Evolutionary conservation across 2,797 vertebrate genomes (phyloP), one percentile per base, ranked within the genome.

Genomic region (Pipistrellus pipistrellus): DNA sequence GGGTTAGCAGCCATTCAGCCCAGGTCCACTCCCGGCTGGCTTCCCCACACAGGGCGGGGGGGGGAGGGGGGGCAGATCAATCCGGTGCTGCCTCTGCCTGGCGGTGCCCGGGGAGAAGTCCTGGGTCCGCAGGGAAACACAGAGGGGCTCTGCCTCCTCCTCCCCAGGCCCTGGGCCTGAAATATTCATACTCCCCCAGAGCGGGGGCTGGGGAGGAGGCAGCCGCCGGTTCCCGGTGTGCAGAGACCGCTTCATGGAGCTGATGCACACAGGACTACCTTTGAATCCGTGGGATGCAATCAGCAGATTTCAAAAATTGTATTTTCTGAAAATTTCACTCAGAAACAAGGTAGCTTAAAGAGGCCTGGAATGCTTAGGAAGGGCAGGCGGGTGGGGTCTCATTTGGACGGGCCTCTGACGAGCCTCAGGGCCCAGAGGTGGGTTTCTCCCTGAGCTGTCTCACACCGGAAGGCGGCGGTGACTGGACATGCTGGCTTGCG

Each of bases 171-270:
- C 23, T 25, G 30, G 21, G 5, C 90, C 64, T 90, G 87, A 96
- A 95, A 96, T 92, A 96, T 83, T 91, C 77, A 90, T 85, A 41
- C 27, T 0, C 0, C 10, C 10, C 38, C 41, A 73, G 35, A 69
- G 35, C 55, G 27, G 73, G 69, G 44, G 57, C 92, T 75, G 38
- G 35, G 88, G n/a, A 80, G 57, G 48, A 83, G 69, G 46, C 32
- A 57, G 77, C 20, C 62, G 68, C 51, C 68, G 51, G 38, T 80
- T 35, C 20, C n/a, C 23, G 41, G 53, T 23, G 4, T 35, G 75
- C 21, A 41, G 69, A 41, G 69, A 72, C 23, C 10, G 73, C 57
- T 88, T 30, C 57, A 30, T 17, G 17, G 4, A 73, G 41, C 69
- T 68, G 51, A 41, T 14, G 44, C 32, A 51, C 27, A 51, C 6